A percentile compares a stretch with the other conserved stretches of the same genome.
Conservation (phyloP, 1,140 invertebrate species). For the Zelostemma sp. region DNA sequence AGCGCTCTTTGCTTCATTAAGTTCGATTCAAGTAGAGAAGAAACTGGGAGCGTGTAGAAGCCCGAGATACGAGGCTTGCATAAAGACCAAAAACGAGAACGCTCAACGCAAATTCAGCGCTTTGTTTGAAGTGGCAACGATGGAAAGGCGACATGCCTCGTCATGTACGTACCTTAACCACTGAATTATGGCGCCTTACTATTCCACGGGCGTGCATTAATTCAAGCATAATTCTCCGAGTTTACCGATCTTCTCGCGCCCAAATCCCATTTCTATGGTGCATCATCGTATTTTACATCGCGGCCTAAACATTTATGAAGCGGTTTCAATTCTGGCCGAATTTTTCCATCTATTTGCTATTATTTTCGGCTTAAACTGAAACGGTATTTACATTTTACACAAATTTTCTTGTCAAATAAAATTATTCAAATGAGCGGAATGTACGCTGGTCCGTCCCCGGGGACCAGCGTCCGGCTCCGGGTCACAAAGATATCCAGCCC, state of each 20-base stretch:
- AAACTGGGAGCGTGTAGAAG: not conserved
- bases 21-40: conserved; percentile 15
- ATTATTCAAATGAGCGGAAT: conserved; percentile 29
- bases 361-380: too few species aligned
- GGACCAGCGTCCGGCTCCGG: conserved; percentile 13
- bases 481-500: not conserved
- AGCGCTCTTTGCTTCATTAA: conserved; percentile 31
- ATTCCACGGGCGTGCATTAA: conserved; percentile 17
- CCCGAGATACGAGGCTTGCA: not conserved
- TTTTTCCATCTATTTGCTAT: too few species aligned
- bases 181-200: conserved; percentile 33
- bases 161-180: conserved; percentile 10
- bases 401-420: conserved; percentile 7
- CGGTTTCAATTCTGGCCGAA: too few species aligned
- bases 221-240: conserved; percentile 27
- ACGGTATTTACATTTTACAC: not conserved
- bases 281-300: conserved; percentile 16
- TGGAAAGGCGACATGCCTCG: conserved; percentile 23
- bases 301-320: conserved; percentile 20
- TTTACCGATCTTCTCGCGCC: conserved; percentile 15
- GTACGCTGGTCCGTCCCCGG: conserved; percentile 4
- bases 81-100: conserved; percentile 18
- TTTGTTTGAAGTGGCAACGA: conserved; percentile 35
- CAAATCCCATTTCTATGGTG: not conserved
- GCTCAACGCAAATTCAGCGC: conserved; percentile 26